Base-by-base conservation (phyloP, 2,888 invertebrate genomes). In the Drosophila greeni region DNA sequence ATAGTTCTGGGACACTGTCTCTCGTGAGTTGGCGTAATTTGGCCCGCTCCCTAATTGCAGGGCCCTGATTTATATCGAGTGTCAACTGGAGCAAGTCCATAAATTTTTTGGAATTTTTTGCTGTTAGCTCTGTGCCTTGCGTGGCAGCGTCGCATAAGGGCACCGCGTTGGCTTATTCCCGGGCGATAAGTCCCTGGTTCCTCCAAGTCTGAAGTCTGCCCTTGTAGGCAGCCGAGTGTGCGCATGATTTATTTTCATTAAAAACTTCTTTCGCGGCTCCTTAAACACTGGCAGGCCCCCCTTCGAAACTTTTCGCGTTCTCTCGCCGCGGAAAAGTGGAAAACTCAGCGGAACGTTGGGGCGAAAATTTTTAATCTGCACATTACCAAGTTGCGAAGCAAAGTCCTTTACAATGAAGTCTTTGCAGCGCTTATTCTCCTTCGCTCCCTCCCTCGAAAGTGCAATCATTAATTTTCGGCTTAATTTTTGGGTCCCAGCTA, bases 391-490 rank as follows among this genome's bases (percentile, higher is more conserved):
- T 81, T 83, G 62, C 56, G 49, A 48, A 66, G 51, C 37, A 29
- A 45, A 45, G 29, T 29, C 45, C 40, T 48, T 47, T 23, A 31
- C 34, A 67, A 53, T 43, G 43, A 42, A 49, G 39, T 16, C 49
- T 52, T 59, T 58, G 75, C 64, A 66, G 57, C 66, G 73, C 69
- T 34, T 52, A 14, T 24, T 16, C 29, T 26, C 40, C 24, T 42
- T 14, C 7, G 18, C 16, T 24, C 14, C n/a, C 29, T 24, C 18
- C 5, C 59, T 33, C 18, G 23, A 37, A 52, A 79, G 71, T 82
- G 84, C 84, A 82, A 66, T 77, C 81, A 82, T 82, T 82, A 83
- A 82, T 83, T 82, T 81, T 37, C 36, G 74, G 79, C 83, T 83
- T 83, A 77, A 57, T 61, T 57, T 55, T 37, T 51, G 47, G 51